phyloP scores from a whole-genome alignment of 1,140 invertebrate species.

The Ylistrum balloti region DNA sequence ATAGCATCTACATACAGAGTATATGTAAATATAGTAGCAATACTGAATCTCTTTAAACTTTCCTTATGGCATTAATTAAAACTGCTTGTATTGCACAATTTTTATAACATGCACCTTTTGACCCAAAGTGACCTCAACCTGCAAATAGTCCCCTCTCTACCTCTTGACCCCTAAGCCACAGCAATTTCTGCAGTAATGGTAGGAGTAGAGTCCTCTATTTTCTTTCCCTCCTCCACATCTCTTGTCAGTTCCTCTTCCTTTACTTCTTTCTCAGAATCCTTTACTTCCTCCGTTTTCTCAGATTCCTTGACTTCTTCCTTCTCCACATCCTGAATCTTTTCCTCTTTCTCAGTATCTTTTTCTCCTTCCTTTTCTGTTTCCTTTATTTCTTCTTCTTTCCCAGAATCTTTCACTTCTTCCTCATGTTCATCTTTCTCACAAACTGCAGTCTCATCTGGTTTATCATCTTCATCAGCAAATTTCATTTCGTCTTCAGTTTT shows the following conservation, averaged over 20 bases:
- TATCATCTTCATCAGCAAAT: constrained; percentile 48
- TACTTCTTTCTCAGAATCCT: not conserved
- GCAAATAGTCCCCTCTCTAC: not conserved
- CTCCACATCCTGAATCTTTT: constrained; percentile 35
- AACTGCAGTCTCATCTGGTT: constrained; percentile 50
- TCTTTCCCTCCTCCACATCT: not conserved
- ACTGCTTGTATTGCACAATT: constrained; percentile 4
- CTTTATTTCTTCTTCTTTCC: constrained; percentile 40
- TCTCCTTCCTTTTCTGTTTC: constrained; percentile 48
- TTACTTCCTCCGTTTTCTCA: not conserved
- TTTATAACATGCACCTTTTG: not conserved
- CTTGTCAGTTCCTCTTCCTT: not conserved
- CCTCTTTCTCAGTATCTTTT: constrained; percentile 45
- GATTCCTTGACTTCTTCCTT: constrained; percentile 48
- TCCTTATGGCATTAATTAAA: too few species aligned
- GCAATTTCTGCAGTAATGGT: not conserved
- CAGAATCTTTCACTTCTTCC: constrained; percentile 50
- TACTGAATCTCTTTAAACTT: too few species aligned
- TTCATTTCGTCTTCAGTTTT: constrained; percentile 51
- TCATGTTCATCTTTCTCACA: constrained; percentile 55
- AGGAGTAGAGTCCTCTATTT: not conserved
- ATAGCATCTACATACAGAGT: too few species aligned
- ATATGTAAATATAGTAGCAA: too few species aligned
- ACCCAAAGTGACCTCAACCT: not conserved
- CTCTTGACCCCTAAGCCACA: not conserved